phyloP scores from a whole-genome alignment of 2,888 invertebrate genomes.

The Amiota minor region DNA sequence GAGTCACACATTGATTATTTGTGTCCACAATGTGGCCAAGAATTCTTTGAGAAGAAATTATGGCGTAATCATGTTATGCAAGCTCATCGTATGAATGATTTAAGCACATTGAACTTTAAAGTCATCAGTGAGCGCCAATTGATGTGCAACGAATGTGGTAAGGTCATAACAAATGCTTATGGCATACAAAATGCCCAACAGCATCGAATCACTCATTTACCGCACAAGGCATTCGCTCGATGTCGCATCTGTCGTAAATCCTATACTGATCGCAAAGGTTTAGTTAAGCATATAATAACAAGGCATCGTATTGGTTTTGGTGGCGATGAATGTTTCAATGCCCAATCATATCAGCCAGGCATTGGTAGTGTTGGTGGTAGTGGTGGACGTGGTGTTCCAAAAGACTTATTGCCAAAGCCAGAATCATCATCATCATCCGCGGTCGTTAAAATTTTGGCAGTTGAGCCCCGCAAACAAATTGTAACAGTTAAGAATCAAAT shows the following conservation, averaged over 20 bases:
- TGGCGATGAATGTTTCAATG: neutral
- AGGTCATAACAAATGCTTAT: slow-evolving; percentile 68
- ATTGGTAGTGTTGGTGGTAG: neutral
- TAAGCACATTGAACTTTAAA: slow-evolving; percentile 63
- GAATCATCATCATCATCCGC: neutral
- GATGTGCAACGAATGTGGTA: slow-evolving; percentile 64
- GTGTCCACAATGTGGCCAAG: slow-evolving; percentile 67
- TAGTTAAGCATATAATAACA: slow-evolving; percentile 65
- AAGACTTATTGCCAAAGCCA: neutral
- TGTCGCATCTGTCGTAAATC: slow-evolving; percentile 66
- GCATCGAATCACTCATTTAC: slow-evolving; percentile 66
- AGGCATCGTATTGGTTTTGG: slow-evolving; percentile 52
- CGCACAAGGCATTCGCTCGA: slow-evolving; percentile 65
- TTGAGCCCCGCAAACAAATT: slow-evolving; percentile 60
- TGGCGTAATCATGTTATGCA: slow-evolving; percentile 68
- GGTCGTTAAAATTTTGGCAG: slow-evolving; percentile 26
- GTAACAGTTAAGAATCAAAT: slow-evolving; percentile 64
- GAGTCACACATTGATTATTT: slow-evolving; percentile 67
- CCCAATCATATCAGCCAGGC: neutral
- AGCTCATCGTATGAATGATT: slow-evolving; percentile 63
- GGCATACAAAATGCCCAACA: slow-evolving; percentile 70
- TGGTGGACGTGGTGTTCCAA: neutral
- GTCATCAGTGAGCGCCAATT: slow-evolving; percentile 64
- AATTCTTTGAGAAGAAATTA: slow-evolving; percentile 64
- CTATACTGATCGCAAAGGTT: slow-evolving; percentile 67